Percentiles rank a stretch among this genome's conserved stretches.
These are phyloP conservation scores for Cephalopterus ornatus DNA, from an alignment of 2,113 vertebrate species.

Conservation along the genomic window DNA sequence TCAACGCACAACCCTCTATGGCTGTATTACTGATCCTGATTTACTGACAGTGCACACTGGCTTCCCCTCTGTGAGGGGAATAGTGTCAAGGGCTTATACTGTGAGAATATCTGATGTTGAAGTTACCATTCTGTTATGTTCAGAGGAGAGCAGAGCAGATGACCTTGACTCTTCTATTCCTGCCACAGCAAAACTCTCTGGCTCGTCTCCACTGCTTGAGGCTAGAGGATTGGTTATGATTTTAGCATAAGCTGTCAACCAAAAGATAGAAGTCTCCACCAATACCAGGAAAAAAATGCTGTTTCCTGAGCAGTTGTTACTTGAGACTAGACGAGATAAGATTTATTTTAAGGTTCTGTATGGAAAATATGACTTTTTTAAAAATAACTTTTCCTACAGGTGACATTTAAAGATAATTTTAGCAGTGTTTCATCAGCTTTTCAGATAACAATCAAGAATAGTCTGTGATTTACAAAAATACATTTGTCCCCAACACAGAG, in stretches of 20 bases:
- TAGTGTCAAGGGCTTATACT: background rate
- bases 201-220: background rate
- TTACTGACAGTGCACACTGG: background rate
- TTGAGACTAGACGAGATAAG: background rate
- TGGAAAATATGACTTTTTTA: background rate
- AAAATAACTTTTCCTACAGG: background rate
- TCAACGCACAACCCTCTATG: background rate
- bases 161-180: constrained; percentile 31
- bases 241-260: background rate
- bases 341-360: background rate
- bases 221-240: background rate
- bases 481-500: background rate
- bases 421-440: background rate
- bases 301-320: background rate
- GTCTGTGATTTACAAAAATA: background rate
- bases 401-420: background rate
- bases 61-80: background rate
- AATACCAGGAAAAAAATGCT: background rate
- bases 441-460: background rate
- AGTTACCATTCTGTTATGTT: background rate
- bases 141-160: background rate
- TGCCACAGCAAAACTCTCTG: background rate
- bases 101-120: background rate
- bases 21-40: background rate
- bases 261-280: background rate